Base-by-base conservation (phyloP, 2,113 vertebrate species). In the Cinclus mexicanus region DNA sequence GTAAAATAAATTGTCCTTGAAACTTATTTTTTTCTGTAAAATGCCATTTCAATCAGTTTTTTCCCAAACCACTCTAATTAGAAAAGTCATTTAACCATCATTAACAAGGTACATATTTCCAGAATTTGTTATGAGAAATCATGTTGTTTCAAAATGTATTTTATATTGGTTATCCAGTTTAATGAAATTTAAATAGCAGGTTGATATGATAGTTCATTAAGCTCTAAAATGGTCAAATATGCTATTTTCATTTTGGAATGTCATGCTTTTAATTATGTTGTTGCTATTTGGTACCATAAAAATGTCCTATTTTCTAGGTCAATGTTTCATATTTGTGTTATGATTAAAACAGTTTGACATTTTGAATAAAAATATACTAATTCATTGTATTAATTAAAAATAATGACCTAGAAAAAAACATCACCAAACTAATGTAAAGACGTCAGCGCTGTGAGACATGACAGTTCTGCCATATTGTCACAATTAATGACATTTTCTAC, bases 341-440 rank as follows among this genome's bases (percentile, higher is more conserved):
- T 55, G 64, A 94, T 95, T 94, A 91, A 90, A 96, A 91, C 56
- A 83, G 56, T 89, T 89, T 92, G 94, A 93, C 95, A 95, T 97
- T 97, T 96, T 83, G 83, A 92, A 89, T 89, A 92, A 90, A 95
- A 96, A 94, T 92, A 56, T 77, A 94, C 12, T 92, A 90, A 95
- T 93, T 96, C 39, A 0, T 93, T 95, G 80, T 90, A 92, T 94
- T 94, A 96, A 97, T 97, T 97, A 96, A 96, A 95, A 95, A 96
- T 93, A 96, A 95, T 93, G 80, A 95, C 93, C 87, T 82, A 89
- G 91, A 89, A 94, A 93, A 95, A 95, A 95, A 60, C 42, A 24
- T 79, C 94, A 87, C 56, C 41, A 82, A 94, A 72, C 72, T 82
- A 92, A 89, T 83, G 42, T 64, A 87, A 91, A 94, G 93, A 84